Conservation (phyloP, 2,888 invertebrate genomes). For the Scrobipalpa costella region DNA sequence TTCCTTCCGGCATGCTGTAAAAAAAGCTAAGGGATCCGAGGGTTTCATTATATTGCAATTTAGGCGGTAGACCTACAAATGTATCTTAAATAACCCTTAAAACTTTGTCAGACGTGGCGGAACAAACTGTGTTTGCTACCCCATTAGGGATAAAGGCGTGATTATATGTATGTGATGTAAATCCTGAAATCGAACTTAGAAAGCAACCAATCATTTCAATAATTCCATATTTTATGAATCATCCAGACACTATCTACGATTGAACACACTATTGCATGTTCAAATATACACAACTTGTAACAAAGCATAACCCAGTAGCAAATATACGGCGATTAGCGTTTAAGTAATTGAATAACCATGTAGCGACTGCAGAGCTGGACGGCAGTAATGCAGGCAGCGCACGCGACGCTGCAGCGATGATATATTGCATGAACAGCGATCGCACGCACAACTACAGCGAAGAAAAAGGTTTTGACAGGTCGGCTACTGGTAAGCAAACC, state of each 20-base stretch:
- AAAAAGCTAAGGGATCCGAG: too few relatives aligned
- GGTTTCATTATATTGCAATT: too few relatives aligned
- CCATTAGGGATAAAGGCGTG: too few relatives aligned
- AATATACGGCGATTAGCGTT: constrained; percentile 48
- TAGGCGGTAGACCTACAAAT: too few relatives aligned
- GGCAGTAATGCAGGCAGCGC: constrained; percentile 39
- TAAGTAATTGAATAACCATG: constrained; percentile 61
- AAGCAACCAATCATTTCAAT: neutral
- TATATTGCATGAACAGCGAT: neutral
- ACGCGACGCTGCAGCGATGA: constrained; percentile 38
- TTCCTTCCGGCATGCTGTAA: too few relatives aligned
- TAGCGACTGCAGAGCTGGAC: constrained; percentile 34
- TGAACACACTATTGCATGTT: neutral
- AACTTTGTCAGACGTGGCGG: too few relatives aligned
- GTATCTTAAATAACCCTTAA: too few relatives aligned
- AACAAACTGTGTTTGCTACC: too few relatives aligned
- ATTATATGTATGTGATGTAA: too few relatives aligned
- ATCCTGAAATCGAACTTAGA: too few relatives aligned
- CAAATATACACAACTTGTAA: constrained; percentile 3
- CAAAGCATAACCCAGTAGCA: constrained; percentile 22
- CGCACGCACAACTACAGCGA: neutral
- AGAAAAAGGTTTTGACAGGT: neutral
- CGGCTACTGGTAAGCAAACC: neutral
- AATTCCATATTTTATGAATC: neutral
- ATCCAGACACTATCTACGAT: neutral